Base-by-base conservation (phyloP, 1,140 invertebrate species). In the Drosophila sulfurigaster region DNA sequence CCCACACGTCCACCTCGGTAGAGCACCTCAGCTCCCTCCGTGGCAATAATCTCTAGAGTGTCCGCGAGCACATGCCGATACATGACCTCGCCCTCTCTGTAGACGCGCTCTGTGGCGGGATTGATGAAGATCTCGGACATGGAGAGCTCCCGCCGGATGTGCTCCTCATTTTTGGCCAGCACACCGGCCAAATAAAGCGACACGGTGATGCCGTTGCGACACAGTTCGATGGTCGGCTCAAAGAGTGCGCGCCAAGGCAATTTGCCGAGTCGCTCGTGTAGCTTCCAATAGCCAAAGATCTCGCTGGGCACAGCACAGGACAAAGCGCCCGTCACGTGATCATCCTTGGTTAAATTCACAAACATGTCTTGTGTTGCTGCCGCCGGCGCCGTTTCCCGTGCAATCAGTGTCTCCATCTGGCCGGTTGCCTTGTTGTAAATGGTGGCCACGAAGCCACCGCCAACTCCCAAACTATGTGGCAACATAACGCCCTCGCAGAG, bases 281-380 rank as follows among this genome's bases (percentile, higher is more conserved):
- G 94, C 49, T 95, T 94, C 95, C 96, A 96, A 91, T 98, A 98
- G 0, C 98, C 98, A 68, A 94, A 94, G 1, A 99, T 91, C 93
- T 99, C 98, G 5, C 98, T 98, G 0, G 99, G 98, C 6, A 99
- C 96, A 0, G 96, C 98, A 5, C 98, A 95, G 0, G 98, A 94
- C 54, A 97, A 87, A 2, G 95, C 96, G 5, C 95, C 93, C 6
- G 93, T 92, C 3, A 92, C 89, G 1, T 57, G 1, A 1, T 87
- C 75, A 48, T 93, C 82, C 8, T 20, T 20, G 20, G 20, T 20
- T 20, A 3, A 1, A 8, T 93, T 92, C 13, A 94, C 85, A 87
- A 94, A 98, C 96, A 98, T 97, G 59, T 95, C 94, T 32, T 92
- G 89, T 15, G 93, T 94, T 5, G 96, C 94, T 0, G 93, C 94